phyloP scores from a whole-genome alignment of 2,888 invertebrate genomes.

The Trachelus iudaicus region DNA sequence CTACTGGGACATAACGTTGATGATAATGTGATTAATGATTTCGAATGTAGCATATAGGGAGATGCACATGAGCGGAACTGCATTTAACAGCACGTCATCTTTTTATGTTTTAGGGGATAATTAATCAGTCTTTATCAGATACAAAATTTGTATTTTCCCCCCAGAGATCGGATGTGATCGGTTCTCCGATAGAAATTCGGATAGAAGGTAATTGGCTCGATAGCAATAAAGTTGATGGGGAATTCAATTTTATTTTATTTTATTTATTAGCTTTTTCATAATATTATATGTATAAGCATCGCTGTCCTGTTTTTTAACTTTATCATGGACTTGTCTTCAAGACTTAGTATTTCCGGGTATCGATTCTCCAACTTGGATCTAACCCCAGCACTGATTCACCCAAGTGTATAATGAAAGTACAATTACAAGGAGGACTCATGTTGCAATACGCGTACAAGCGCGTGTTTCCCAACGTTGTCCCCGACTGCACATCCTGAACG shows the following conservation, averaged over 20 bases:
- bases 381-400: neutral
- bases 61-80: too few species aligned
- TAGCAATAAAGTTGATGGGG: too few species aligned
- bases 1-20: neutral
- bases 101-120: too few species aligned
- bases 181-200: too few species aligned
- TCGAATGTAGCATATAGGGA: neutral
- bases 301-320: neutral
- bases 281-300: too few species aligned
- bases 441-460: conserved; percentile 34
- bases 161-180: too few species aligned
- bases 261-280: too few species aligned
- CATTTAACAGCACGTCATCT: too few species aligned
- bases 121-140: too few species aligned
- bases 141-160: too few species aligned
- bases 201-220: too few species aligned
- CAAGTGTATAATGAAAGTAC: conserved; percentile 41
- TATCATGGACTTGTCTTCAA: neutral
- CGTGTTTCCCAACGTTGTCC: conserved; percentile 38
- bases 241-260: too few species aligned
- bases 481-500: conserved; percentile 53
- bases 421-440: conserved; percentile 52
- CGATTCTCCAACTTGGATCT: neutral
- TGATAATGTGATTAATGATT: neutral
- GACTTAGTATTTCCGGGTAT: neutral